phyloP scores from a whole-genome alignment of 2,113 vertebrate species.

The Sarotherodon lohbergeri region DNA sequence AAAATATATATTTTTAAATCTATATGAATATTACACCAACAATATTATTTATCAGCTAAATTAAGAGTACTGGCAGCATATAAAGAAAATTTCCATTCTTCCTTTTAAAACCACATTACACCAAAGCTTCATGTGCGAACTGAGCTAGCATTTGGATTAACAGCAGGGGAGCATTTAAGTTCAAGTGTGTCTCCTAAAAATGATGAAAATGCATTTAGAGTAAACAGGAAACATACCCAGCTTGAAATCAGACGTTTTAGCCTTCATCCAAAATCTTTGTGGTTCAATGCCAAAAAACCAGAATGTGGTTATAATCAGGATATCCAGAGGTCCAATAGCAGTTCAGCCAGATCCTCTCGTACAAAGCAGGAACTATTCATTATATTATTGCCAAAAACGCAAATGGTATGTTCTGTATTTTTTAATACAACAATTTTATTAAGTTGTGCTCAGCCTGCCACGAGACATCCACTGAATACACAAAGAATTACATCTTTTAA shows the following conservation, averaged over 20 bases:
- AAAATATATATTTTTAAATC: background rate
- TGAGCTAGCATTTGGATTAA: background rate
- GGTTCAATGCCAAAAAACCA: background rate
- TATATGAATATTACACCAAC: background rate
- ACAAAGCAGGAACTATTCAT: background rate
- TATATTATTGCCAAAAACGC: background rate
- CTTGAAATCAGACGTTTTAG: background rate
- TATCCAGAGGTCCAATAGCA: background rate
- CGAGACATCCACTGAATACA: background rate
- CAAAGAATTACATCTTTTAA: background rate
- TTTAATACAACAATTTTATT: background rate
- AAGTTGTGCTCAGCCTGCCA: background rate
- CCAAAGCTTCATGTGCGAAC: background rate
- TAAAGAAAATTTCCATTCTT: background rate
- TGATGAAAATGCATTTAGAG: background rate
- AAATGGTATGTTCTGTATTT: background rate
- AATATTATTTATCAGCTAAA: background rate
- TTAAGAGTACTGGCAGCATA: background rate
- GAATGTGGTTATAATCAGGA: background rate
- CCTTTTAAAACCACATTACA: background rate
- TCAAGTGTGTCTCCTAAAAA: background rate
- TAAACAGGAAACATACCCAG: background rate
- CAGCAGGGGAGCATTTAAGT: background rate
- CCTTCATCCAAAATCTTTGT: background rate
- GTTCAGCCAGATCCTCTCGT: background rate